Evolutionary conservation across 2,888 invertebrate species (phyloP).

Genomic region (Chironomus riparius): DNA sequence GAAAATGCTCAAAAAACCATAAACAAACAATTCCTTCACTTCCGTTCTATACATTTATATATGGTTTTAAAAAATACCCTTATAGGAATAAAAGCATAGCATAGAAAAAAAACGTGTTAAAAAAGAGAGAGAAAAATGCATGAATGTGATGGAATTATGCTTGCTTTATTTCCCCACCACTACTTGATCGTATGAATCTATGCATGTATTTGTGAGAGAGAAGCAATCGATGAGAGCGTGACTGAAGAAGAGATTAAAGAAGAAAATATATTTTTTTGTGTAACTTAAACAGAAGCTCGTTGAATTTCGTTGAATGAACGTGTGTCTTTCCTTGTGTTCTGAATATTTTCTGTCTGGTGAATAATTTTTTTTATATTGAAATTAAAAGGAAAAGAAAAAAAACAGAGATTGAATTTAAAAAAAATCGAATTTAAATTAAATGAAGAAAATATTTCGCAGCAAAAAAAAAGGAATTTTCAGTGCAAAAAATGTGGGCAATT

Average conservation of each 20-base stretch:
- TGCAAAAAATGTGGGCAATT: not conserved
- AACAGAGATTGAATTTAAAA: not conserved
- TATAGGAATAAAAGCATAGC: not conserved
- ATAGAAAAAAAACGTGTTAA: not conserved
- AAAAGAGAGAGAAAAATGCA: not conserved
- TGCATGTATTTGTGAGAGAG: not conserved
- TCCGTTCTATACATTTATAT: constrained; percentile 12
- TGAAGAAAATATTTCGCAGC: no score
- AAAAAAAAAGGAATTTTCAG: not conserved
- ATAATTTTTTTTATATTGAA: not conserved
- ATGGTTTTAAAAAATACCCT: not conserved
- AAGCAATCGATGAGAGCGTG: not conserved
- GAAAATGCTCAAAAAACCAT: constrained; percentile 17
- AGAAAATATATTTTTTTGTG: constrained; percentile 4
- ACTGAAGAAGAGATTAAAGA: not conserved
- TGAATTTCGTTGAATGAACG: constrained; percentile 25
- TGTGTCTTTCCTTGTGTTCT: not conserved
- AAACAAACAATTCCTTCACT: constrained; percentile 26
- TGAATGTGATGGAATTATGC: not conserved
- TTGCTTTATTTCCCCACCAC: not conserved
- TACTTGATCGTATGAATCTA: not conserved
- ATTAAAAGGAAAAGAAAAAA: not conserved
- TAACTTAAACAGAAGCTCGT: constrained; percentile 21
- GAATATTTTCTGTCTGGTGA: not conserved
- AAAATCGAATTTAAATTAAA: not conserved